These are phyloP conservation scores for Oncorhynchus tshawytscha DNA, from an alignment of 2,113 vertebrate species.

Conservation along the genomic window DNA sequence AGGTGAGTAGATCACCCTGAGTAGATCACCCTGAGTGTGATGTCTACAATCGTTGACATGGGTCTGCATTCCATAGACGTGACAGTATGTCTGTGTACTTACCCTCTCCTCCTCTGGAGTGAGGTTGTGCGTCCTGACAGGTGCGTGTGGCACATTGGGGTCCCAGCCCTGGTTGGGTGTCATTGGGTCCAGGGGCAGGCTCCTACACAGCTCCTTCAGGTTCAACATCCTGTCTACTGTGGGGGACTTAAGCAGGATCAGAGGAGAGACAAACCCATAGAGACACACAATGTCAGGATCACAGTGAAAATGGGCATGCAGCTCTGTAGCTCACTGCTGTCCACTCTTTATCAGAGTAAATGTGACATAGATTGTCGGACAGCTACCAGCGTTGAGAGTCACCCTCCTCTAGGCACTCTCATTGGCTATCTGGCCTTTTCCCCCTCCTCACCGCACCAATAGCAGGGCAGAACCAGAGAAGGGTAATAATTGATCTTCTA, in stretches of 20 bases:
- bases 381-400: slow-evolving; percentile 1
- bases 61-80: too few species aligned
- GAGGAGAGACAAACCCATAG: not conserved
- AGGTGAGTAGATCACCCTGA: not conserved
- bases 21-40: not conserved
- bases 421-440: slow-evolving; percentile 55
- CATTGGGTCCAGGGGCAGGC: slow-evolving; percentile 83
- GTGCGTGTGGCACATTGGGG: slow-evolving; percentile 83
- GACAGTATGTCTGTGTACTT: slow-evolving; percentile 44
- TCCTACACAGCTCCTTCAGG: slow-evolving; percentile 81
- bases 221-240: slow-evolving; percentile 69
- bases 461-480: not conserved
- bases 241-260: not conserved
- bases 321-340: not conserved
- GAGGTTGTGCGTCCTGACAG: slow-evolving; percentile 81
- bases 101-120: slow-evolving; percentile 84
- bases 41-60: too few species aligned
- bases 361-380: not conserved
- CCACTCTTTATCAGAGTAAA: not conserved
- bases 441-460: slow-evolving; percentile 56
- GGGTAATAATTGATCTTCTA: slow-evolving; percentile 68
- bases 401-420: slow-evolving; percentile 14
- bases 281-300: not conserved
- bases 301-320: not conserved
- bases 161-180: slow-evolving; percentile 81